phyloP scores from a whole-genome alignment of 1,140 invertebrate genomes.

The Drosophila busckii region DNA sequence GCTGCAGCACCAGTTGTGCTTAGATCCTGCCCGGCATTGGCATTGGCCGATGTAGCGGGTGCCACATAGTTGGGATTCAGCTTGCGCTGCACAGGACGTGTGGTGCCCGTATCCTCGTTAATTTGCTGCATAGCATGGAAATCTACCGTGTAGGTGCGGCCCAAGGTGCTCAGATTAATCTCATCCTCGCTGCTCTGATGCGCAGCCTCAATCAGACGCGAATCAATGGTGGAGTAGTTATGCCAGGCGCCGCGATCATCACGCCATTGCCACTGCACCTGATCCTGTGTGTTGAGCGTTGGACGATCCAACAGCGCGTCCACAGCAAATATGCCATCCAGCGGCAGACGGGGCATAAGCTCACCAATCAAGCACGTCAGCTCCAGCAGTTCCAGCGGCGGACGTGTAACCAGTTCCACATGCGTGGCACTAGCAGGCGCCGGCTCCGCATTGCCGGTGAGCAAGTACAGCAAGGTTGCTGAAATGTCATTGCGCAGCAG shows the following conservation, averaged over 20 bases:
- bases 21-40: slow-evolving; percentile 57
- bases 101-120: slow-evolving; percentile 97
- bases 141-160: slow-evolving; percentile 96
- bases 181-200: slow-evolving; percentile 96
- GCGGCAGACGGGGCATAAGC: slow-evolving; percentile 95
- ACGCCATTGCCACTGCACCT: slow-evolving; percentile 96
- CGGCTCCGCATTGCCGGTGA: slow-evolving; percentile 89
- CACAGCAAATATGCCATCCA: slow-evolving; percentile 95
- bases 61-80: slow-evolving; percentile 77
- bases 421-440: slow-evolving; percentile 76
- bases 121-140: slow-evolving; percentile 99
- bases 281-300: slow-evolving; percentile 84
- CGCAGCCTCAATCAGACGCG: slow-evolving; percentile 88
- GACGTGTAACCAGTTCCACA: slow-evolving; percentile 92
- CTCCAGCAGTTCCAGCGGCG: slow-evolving; percentile 97
- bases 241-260: slow-evolving; percentile 93
- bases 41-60: slow-evolving; percentile 17
- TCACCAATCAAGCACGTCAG: slow-evolving; percentile 97
- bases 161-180: slow-evolving; percentile 93
- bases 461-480: slow-evolving; percentile 93
- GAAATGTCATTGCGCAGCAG: slow-evolving; percentile 96
- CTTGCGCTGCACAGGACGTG: slow-evolving; percentile 91
- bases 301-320: slow-evolving; percentile 91
- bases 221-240: slow-evolving; percentile 84
- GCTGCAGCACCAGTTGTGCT: slow-evolving; percentile 28